These are phyloP conservation scores for Odobenus rosmarus DNA, from an alignment of 2,113 vertebrate species.

Conservation along the genomic window DNA sequence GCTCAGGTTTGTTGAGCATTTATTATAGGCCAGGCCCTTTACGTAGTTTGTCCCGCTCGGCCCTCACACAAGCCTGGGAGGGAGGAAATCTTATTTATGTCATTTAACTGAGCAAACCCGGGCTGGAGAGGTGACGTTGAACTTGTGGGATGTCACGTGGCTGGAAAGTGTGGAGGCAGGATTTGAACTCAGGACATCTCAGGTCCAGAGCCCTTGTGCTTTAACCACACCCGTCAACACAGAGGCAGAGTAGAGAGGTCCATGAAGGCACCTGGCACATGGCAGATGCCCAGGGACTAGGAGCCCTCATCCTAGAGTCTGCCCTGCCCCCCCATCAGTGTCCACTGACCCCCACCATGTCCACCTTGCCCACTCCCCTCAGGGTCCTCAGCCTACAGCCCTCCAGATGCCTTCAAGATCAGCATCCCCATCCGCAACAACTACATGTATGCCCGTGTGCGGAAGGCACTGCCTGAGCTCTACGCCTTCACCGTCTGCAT, in stretches of 20 bases:
- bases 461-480: constrained; percentile 94
- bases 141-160: background rate
- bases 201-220: background rate
- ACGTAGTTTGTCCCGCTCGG: background rate
- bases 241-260: background rate
- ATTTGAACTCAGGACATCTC: background rate
- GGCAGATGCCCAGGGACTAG: background rate
- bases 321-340: no score
- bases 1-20: background rate
- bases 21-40: background rate
- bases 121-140: background rate
- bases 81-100: background rate
- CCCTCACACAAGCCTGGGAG: background rate
- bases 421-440: constrained; percentile 95
- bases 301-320: background rate
- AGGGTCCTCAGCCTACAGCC: constrained; percentile 87
- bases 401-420: constrained; percentile 93
- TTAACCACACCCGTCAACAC: background rate
- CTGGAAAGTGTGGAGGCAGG: background rate
- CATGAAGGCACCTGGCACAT: fast-evolving
- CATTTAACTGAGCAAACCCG: background rate
- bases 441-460: constrained; percentile 96
- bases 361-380: fast-evolving
- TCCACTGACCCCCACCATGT: background rate
- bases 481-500: constrained; percentile 95